Percentiles rank a stretch among this genome's conserved stretches.
Conservation (phyloP, 2,113 vertebrate genomes). For the Excalfactoria chinensis region DNA sequence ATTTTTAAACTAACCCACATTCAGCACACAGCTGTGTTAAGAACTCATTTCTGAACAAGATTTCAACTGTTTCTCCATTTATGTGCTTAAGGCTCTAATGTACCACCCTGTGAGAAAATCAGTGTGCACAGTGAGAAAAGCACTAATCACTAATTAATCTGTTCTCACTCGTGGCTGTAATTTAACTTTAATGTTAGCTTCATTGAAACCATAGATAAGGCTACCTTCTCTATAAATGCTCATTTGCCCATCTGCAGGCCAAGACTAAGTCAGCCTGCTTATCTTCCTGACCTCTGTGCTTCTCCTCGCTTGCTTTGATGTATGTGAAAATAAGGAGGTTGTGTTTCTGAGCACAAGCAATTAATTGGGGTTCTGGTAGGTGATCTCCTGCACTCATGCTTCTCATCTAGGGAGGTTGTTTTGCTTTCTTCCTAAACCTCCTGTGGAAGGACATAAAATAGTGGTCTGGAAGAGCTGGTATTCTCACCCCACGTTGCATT, state of each 20-base stretch:
- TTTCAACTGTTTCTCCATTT: not conserved
- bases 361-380: not conserved
- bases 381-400: not conserved
- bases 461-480: accelerated
- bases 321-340: not conserved
- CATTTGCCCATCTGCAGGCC: not conserved
- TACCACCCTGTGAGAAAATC: not conserved
- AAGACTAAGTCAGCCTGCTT: not conserved
- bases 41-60: not conserved
- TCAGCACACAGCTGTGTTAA: not conserved
- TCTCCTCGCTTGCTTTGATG: not conserved
- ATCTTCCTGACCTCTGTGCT: not conserved
- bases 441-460: not conserved
- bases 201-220: not conserved
- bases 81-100: not conserved
- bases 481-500: not conserved
- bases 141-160: not conserved
- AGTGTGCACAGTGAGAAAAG: not conserved
- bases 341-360: not conserved
- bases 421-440: not conserved
- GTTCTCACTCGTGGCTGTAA: not conserved
- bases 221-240: not conserved
- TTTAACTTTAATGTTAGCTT: not conserved
- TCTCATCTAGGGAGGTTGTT: not conserved
- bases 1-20: not conserved